phyloP scores from a whole-genome alignment of 2,113 vertebrate species.

The Rafetus swinhoei region DNA sequence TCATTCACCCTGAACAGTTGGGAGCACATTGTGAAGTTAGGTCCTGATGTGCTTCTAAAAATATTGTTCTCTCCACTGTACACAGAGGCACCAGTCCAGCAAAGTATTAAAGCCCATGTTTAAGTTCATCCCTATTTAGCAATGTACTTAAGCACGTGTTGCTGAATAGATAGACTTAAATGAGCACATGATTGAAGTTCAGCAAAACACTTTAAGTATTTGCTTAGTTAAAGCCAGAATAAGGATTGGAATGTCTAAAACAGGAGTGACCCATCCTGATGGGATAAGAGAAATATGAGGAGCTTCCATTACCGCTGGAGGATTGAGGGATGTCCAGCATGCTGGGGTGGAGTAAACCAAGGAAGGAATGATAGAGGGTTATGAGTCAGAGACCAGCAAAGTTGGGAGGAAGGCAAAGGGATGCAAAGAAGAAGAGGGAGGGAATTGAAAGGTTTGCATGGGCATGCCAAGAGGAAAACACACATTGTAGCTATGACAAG shows the following conservation, averaged over 20 bases:
- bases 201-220: background rate
- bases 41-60: background rate
- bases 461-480: background rate
- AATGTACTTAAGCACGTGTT: background rate
- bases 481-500: background rate
- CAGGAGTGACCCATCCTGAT: background rate
- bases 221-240: background rate
- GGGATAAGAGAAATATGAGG: background rate
- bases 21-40: background rate
- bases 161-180: background rate
- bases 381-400: background rate
- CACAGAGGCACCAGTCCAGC: background rate
- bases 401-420: background rate
- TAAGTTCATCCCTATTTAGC: background rate
- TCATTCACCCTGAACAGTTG: rapidly evolving
- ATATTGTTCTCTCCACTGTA: background rate
- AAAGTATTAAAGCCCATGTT: background rate
- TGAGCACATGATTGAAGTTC: background rate
- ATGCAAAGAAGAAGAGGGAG: background rate
- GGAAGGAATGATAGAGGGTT: background rate
- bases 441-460: background rate
- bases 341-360: background rate
- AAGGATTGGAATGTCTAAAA: background rate
- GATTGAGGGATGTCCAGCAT: rapidly evolving
- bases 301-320: rapidly evolving